These are phyloP conservation scores for Carcinoscorpius rotundicauda DNA, from an alignment of 1,140 invertebrate genomes.

Conservation along the genomic window DNA sequence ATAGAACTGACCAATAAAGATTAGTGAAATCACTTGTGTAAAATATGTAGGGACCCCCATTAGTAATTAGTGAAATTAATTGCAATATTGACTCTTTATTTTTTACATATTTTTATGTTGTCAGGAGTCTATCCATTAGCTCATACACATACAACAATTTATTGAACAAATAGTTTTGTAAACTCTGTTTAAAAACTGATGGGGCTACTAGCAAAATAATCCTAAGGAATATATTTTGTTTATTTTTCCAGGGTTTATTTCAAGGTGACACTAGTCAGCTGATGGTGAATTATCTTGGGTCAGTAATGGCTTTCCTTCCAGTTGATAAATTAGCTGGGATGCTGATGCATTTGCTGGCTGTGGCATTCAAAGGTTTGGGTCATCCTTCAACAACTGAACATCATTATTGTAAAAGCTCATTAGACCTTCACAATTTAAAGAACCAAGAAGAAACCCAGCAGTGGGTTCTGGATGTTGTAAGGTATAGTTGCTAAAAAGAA, in stretches of 20 bases:
- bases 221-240: background rate
- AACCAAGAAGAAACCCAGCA: slow-evolving; percentile 11
- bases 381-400: too few relatives aligned
- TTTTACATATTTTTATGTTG: slow-evolving; percentile 3
- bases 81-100: too few relatives aligned
- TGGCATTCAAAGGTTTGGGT: too few relatives aligned
- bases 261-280: slow-evolving; percentile 14
- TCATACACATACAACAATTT: background rate
- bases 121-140: background rate
- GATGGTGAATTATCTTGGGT: slow-evolving; percentile 1
- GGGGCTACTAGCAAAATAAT: too few relatives aligned
- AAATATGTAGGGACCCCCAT: too few relatives aligned
- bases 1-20: too few relatives aligned
- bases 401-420: too few relatives aligned
- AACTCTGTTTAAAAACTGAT: too few relatives aligned
- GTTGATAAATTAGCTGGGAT: slow-evolving; percentile 11
- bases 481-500: slow-evolving; percentile 1
- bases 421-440: background rate
- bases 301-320: slow-evolving; percentile 1
- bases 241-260: slow-evolving; percentile 12
- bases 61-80: too few relatives aligned
- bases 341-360: slow-evolving; percentile 8
- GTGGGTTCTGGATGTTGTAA: slow-evolving; percentile 14
- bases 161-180: background rate
- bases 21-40: too few relatives aligned